Base-by-base conservation (phyloP, 2,797 vertebrate genomes). In the Smutsia gigantea region DNA sequence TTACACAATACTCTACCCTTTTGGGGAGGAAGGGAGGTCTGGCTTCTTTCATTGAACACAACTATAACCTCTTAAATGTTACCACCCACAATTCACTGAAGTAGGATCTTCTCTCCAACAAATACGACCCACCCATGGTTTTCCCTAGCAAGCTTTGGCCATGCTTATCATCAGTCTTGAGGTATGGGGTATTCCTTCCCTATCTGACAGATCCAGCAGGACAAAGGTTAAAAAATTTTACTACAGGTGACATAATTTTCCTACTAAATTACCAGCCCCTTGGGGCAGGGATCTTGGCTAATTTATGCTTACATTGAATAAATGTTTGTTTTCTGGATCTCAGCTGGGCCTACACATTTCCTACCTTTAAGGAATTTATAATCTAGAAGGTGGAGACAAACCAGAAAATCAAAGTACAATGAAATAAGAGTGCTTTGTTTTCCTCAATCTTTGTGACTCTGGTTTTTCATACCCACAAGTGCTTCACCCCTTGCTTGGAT, bases 251-350 rank as follows among this genome's bases (percentile, higher is more conserved):
- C 72, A 79, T 59, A 87, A 29, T 23, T 63, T 57, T 74, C 75
- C 34, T 64, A 75, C 59, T 63, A 93, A 42, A 77, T 91, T 68
- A 53, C 74, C 46, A 90, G 63, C 8, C 18, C 69, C 61, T 31
- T 90, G 69, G 86, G 81, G 69, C 19, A 66, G 34, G 46, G 39
- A 87, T 72, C 42, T 87, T 53, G 72, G 34, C 85, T 89, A 64
- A 92, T 88, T 72, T 78, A 63, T 75, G 17, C 12, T 51, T 64
- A 39, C 15, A 63, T 85, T 81, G 72, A 91, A 81, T 69, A 91
- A 88, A 93, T 77, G 55, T 77, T 96, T 94, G 78, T 78, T 34
- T 91, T 96, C 92, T 83, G 15, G 27, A 93, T 92, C 39, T 90
- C 57, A 82, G 7, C 17, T 39, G 42, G n/a, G n/a, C 59, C 75